phyloP scores from a whole-genome alignment of 2,888 invertebrate genomes.

The Andrena chrysosceles region DNA sequence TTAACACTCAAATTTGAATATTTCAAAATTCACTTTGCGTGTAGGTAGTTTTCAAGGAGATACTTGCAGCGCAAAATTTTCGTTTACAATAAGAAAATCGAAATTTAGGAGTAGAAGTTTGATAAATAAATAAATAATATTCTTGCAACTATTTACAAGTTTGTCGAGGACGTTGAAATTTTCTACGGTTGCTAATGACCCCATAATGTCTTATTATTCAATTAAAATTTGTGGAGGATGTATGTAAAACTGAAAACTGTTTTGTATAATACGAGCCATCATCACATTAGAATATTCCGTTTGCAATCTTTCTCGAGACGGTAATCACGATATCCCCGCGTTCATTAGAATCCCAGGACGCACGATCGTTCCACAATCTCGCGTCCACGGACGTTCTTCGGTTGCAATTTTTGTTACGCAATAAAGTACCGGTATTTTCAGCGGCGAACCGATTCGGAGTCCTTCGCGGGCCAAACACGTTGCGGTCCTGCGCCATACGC shows the following conservation, averaged over 20 bases:
- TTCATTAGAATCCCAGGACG: slow-evolving; percentile 1
- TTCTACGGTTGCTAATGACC: too few species aligned
- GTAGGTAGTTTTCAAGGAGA: too few species aligned
- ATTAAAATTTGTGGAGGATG: background rate
- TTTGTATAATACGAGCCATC: background rate
- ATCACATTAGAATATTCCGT: background rate
- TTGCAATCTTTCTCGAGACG: background rate
- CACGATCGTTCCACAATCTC: slow-evolving; percentile 10
- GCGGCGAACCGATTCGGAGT: background rate
- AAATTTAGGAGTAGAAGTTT: too few species aligned
- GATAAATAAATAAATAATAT: too few species aligned
- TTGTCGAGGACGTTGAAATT: too few species aligned
- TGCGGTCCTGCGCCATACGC: background rate
- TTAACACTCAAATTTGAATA: background rate
- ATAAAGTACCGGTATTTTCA: slow-evolving; percentile 26
- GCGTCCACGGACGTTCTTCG: slow-evolving; percentile 18
- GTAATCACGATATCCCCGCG: background rate
- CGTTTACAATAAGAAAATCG: too few species aligned
- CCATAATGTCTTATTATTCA: too few species aligned
- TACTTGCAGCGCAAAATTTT: too few species aligned
- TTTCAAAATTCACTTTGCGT: too few species aligned
- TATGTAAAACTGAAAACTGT: background rate
- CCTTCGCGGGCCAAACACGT: background rate
- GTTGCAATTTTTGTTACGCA: slow-evolving; percentile 44
- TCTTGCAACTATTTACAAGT: too few species aligned